Base-by-base conservation (phyloP, 2,797 vertebrate genomes). In the Ficedula albicollis region DNA sequence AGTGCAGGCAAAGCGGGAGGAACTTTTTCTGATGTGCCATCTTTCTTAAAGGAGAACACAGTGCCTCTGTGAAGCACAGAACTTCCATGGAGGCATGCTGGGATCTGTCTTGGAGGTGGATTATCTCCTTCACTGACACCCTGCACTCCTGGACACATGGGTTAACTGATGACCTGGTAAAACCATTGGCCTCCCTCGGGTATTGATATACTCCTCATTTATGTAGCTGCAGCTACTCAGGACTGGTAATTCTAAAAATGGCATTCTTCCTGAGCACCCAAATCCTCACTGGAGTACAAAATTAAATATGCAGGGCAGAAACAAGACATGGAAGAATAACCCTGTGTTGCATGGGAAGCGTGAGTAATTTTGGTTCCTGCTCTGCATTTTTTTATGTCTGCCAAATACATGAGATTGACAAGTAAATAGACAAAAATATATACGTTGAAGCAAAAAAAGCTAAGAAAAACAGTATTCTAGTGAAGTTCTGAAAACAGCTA, bases 371-470 rank as follows among this genome's bases (percentile, higher is more conserved):
- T 2, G 5, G 84, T 81, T 78, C 56, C 84, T 48, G 55, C 74
- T 87, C 58, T 63, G 56, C 60, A 12, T 81, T 79, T 85, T 94
- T 73, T 84, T 80, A 43, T 74, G 89, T 63, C 86, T 84, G 73
- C 52, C 62, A 75, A 81, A 70, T 64, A 64, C 1, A 3, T 23
- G 39, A 81, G 46, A 69, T 32, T 84, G 77, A 60, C 60, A 85
- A 92, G 54, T 77, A 84, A 94, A 85, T 34, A 70, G 75, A 73
- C 59, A 62, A 88, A 95, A 92, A 84, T 92, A 93, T 43, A 59
- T 79, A 84, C 16, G 48, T 43, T 85, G 79, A 87, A 83, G 64
- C 20, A 80, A 84, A 94, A 96, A 95, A 55, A 62, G 29, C 63
- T 73, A 92, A 90, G 86, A 44, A 76, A 87, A 96, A 38, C 49